Conservation (phyloP, 2,888 invertebrate genomes). For the Invenusta paracnida region DNA sequence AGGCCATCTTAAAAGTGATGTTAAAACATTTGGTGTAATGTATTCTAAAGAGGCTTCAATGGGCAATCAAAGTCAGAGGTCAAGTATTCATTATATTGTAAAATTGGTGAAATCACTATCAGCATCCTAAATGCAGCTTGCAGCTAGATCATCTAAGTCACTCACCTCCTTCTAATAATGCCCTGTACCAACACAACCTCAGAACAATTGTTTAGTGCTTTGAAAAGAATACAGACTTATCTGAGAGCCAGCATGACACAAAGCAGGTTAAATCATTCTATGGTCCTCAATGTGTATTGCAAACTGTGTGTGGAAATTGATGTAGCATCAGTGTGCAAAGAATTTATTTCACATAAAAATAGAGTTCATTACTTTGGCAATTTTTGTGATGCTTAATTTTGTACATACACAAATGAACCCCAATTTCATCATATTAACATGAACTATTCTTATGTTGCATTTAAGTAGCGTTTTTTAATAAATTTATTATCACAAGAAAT, state of each 20-base stretch:
- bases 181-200: constrained; percentile 18
- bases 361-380: not conserved
- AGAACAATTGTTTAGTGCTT: constrained; percentile 1
- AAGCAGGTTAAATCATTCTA: constrained; percentile 5
- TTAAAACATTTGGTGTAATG: not conserved
- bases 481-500: not conserved
- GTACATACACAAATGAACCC: constrained; percentile 21
- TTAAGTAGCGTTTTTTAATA: not conserved
- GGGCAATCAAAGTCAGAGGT: not conserved
- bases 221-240: not conserved
- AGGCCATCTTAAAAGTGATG: not conserved
- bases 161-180: constrained; percentile 7
- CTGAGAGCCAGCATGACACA: constrained; percentile 13
- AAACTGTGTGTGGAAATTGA: constrained; percentile 19
- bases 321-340: constrained; percentile 5
- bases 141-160: not conserved
- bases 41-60: not conserved
- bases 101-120: too few relatives aligned
- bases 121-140: not conserved
- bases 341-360: constrained; percentile 12
- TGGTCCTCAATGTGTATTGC: not conserved
- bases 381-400: constrained; percentile 18
- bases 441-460: not conserved
- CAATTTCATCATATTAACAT: constrained; percentile 16
- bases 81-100: too few relatives aligned